Evolutionary conservation across 2,888 invertebrate genomes (phyloP).

Genomic region (Ectemnius cavifrons): DNA sequence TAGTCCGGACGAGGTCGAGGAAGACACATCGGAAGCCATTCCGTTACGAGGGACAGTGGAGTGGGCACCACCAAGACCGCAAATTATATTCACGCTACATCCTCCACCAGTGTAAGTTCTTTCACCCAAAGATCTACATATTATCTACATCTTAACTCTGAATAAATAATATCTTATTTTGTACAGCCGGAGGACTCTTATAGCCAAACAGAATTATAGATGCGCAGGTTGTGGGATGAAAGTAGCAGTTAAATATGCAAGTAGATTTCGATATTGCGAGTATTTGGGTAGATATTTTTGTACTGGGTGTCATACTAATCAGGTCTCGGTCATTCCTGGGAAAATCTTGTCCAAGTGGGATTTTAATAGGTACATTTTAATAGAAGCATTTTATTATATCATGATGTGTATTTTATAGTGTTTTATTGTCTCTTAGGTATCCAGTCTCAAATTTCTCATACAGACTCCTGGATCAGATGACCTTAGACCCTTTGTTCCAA

Average conservation of each 20-base stretch:
- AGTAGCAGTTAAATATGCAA: conserved; percentile 85
- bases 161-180: conserved; percentile 6
- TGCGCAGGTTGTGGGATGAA: conserved; percentile 93
- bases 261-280: conserved; percentile 88
- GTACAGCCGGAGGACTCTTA: conserved; percentile 81
- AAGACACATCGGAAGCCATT: conserved; percentile 76
- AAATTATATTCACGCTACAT: conserved; percentile 90
- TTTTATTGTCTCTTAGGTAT: conserved; percentile 80
- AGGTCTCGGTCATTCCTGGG: conserved; percentile 85
- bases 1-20: conserved; percentile 83
- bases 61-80: conserved; percentile 92
- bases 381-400: conserved; percentile 11
- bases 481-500: conserved; percentile 87
- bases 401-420: background rate
- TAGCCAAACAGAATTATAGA: conserved; percentile 87
- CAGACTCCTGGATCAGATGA: conserved; percentile 87
- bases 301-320: conserved; percentile 90
- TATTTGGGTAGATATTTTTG: conserved; percentile 92
- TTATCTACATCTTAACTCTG: background rate
- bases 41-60: conserved; percentile 86
- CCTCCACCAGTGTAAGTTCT: conserved; percentile 82
- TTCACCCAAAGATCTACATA: background rate
- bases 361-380: conserved; percentile 79
- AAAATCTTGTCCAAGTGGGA: conserved; percentile 84
- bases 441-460: conserved; percentile 91